These are phyloP conservation scores for Tenualosa ilisha DNA, from an alignment of 2,797 vertebrate genomes.

Conservation along the genomic window DNA sequence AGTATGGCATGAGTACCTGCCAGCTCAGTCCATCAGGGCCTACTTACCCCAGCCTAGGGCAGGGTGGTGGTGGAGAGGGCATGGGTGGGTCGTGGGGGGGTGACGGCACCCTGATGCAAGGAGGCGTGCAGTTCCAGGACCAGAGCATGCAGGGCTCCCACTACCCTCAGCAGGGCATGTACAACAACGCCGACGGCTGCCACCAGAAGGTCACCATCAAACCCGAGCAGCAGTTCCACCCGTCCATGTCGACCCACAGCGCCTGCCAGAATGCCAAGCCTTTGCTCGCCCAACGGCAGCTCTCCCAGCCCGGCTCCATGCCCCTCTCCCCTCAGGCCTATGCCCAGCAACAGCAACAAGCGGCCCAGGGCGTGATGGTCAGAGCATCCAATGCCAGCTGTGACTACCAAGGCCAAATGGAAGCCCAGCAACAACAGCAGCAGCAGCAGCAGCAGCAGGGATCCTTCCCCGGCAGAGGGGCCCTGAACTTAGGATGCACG, in stretches of 20 bases:
- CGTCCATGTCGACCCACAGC: slow-evolving; percentile 68
- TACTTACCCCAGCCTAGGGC: slow-evolving; percentile 68
- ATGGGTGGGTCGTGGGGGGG: slow-evolving; percentile 69
- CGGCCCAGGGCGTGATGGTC: slow-evolving; percentile 59
- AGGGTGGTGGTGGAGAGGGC: slow-evolving; percentile 59
- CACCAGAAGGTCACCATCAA: slow-evolving; percentile 86
- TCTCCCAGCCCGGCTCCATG: slow-evolving; percentile 63
- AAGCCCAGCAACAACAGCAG: slow-evolving; percentile 64
- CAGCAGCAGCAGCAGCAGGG: slow-evolving; percentile 69
- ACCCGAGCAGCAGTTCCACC: slow-evolving; percentile 87
- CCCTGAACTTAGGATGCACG: slow-evolving; percentile 71
- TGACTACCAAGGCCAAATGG: slow-evolving; percentile 68
- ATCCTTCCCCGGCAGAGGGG: slow-evolving; percentile 65
- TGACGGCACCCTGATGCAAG: slow-evolving; percentile 73
- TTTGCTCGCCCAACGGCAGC: slow-evolving; percentile 66
- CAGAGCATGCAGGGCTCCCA: slow-evolving; percentile 65
- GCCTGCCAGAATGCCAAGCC: slow-evolving; percentile 82
- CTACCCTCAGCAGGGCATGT: slow-evolving; percentile 73
- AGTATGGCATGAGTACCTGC: slow-evolving; percentile 82
- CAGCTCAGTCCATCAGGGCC: slow-evolving; percentile 80
- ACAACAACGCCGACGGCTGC: slow-evolving; percentile 70
- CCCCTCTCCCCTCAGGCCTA: slow-evolving; percentile 61
- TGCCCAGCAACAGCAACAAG: slow-evolving; percentile 63
- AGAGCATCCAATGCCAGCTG: slow-evolving; percentile 69
- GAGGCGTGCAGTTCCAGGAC: slow-evolving; percentile 58